Percentiles rank a stretch among this genome's conserved stretches.
Conservation (phyloP, 2,797 vertebrate species). For the Artibeus jamaicensis region DNA sequence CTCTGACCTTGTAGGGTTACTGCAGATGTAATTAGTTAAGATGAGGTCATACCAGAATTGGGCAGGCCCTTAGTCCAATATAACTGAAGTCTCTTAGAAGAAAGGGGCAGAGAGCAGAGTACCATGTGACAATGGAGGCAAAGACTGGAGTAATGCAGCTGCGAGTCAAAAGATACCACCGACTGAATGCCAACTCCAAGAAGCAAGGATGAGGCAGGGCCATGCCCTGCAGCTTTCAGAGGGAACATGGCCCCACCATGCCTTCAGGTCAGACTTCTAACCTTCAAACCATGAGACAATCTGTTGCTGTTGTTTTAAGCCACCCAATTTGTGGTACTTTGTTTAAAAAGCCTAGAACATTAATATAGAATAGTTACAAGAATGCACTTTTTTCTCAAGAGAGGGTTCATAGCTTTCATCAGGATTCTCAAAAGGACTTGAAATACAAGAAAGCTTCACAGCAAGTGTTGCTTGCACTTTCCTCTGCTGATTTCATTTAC, state of each 20-base stretch:
- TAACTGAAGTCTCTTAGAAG: neutral
- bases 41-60: neutral
- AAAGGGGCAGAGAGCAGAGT: neutral
- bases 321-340: neutral
- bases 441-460: neutral
- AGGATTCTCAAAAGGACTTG: neutral
- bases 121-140: neutral
- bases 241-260: neutral
- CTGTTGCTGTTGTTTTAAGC: neutral
- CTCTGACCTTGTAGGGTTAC: neutral
- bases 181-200: neutral
- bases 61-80: neutral
- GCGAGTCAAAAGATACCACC: neutral
- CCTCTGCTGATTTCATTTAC: neutral
- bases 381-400: neutral
- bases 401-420: neutral
- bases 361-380: neutral
- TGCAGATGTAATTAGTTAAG: neutral
- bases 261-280: neutral
- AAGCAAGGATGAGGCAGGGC: neutral
- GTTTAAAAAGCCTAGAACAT: neutral
- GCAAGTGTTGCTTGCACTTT: neutral
- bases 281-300: neutral
- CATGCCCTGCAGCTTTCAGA: neutral
- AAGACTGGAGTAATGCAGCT: rapidly evolving